phyloP scores from a whole-genome alignment of 2,113 vertebrate genomes.

The Paramormyrops kingsleyae region DNA sequence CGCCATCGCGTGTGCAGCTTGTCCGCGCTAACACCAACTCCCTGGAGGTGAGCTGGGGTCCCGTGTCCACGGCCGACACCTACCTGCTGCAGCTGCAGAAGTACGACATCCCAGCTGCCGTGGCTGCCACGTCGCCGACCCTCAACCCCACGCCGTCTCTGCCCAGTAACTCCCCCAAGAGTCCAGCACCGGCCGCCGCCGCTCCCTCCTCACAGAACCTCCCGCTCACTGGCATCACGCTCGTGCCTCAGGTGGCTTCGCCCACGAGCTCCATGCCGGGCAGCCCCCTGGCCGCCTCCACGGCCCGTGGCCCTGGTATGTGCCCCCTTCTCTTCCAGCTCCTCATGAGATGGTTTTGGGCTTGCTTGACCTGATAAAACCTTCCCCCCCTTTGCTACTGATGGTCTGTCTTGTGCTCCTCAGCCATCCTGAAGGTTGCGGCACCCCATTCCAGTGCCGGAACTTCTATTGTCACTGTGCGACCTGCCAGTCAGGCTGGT shows the following conservation, averaged over 20 bases:
- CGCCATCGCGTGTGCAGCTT: slow-evolving; percentile 74
- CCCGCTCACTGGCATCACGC: slow-evolving; percentile 59
- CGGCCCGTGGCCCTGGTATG: slow-evolving; percentile 48
- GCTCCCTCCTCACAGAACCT: slow-evolving; percentile 51
- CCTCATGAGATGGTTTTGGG: not conserved
- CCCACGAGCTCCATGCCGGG: slow-evolving; percentile 39
- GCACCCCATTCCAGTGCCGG: slow-evolving; percentile 59
- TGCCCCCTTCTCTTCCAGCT: not conserved
- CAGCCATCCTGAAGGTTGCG: slow-evolving; percentile 66
- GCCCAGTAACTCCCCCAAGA: slow-evolving; percentile 65
- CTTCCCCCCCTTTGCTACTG: not conserved
- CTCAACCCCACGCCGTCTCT: slow-evolving; percentile 58
- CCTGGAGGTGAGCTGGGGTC: slow-evolving; percentile 81
- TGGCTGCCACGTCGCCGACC: slow-evolving; percentile 54
- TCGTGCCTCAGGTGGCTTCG: slow-evolving; percentile 57
- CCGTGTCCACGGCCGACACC: slow-evolving; percentile 72
- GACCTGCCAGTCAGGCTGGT: slow-evolving; percentile 60
- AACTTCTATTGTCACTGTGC: slow-evolving; percentile 64
- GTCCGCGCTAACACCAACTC: slow-evolving; percentile 78
- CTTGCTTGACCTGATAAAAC: not conserved
- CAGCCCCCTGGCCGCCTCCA: slow-evolving; percentile 54
- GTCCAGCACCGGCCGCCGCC: slow-evolving; percentile 55
- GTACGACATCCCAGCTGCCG: slow-evolving; percentile 71
- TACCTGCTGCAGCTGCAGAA: slow-evolving; percentile 82
- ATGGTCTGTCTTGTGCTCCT: slow-evolving; percentile 12